Conservation (phyloP, 2,113 vertebrate genomes). For the Zootoca vivipara region DNA sequence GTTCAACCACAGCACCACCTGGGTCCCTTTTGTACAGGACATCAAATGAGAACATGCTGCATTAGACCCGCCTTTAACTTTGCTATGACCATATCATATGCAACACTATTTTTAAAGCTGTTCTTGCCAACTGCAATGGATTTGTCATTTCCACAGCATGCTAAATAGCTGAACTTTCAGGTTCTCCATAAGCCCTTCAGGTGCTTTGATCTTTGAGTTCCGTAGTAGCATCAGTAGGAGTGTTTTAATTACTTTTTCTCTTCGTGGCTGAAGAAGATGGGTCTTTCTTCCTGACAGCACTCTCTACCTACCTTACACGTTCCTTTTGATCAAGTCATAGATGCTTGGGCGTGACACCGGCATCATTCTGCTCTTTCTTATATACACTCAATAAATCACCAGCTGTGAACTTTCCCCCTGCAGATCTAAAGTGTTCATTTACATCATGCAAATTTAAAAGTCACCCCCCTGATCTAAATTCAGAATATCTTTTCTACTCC, state of each 20-base stretch:
- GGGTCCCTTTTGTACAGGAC: not conserved
- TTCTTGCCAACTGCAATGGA: not conserved
- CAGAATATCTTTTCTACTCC: not conserved
- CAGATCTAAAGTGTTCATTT: not conserved
- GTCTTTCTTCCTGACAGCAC: not conserved
- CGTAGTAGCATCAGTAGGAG: not conserved
- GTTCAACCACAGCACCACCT: too few species aligned
- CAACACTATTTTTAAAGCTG: not conserved
- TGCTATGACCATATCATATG: not conserved
- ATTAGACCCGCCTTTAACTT: not conserved
- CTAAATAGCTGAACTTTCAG: not conserved
- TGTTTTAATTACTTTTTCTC: not conserved
- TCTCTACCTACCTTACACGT: not conserved
- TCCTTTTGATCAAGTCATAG: constrained; percentile 7
- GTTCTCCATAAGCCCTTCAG: not conserved
- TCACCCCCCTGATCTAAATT: not conserved
- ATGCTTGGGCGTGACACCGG: not conserved
- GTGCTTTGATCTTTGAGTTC: not conserved
- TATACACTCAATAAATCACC: not conserved
- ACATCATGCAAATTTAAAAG: not conserved
- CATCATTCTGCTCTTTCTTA: not conserved
- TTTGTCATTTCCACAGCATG: not conserved
- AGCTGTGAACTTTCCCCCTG: not conserved
- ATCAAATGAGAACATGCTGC: not conserved
- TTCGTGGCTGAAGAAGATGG: not conserved